Percentiles rank a stretch among this genome's conserved stretches.
These are phyloP conservation scores for Porites divaricata DNA, from an alignment of 92 coral and sea anemone genomes.

Conservation along the genomic window DNA sequence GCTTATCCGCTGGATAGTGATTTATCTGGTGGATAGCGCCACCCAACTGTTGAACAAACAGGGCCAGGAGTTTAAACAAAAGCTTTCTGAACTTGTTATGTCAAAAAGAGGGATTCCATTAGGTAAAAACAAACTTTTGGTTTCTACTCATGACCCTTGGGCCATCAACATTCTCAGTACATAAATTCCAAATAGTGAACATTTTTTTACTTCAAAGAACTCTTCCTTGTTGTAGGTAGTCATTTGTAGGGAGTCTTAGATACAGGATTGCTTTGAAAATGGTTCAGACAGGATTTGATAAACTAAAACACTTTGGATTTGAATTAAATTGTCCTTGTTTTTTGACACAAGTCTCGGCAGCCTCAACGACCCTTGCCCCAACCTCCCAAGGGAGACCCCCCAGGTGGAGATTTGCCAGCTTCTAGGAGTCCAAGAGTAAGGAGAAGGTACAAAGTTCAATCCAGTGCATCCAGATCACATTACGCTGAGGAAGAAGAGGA, in stretches of 20 bases:
- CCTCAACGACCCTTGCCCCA: slow-evolving; percentile 78
- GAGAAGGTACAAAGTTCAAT: slow-evolving; percentile 78
- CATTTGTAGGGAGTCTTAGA: background rate
- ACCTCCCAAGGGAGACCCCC: slow-evolving; percentile 63
- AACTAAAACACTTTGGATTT: too few species aligned
- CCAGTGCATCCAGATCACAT: slow-evolving; percentile 64
- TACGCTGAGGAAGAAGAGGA: slow-evolving; percentile 75
- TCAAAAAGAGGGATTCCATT: too few species aligned
- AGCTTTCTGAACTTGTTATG: too few species aligned
- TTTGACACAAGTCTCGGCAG: slow-evolving; percentile 5
- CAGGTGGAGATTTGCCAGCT: slow-evolving; percentile 48
- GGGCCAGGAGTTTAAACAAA: too few species aligned
- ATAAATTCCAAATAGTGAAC: too few species aligned
- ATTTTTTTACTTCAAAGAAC: too few species aligned
- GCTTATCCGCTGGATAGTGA: too few species aligned
- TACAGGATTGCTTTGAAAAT: background rate
- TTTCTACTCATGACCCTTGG: too few species aligned
- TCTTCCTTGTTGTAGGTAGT: background rate
- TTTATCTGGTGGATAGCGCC: too few species aligned
- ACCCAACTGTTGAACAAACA: too few species aligned
- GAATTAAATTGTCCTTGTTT: background rate
- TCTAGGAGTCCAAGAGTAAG: slow-evolving; percentile 87
- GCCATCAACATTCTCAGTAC: too few species aligned
- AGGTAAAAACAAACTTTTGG: too few species aligned
- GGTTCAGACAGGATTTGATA: background rate